Conservation (phyloP, 2,797 vertebrate species). For the Artibeus jamaicensis region DNA sequence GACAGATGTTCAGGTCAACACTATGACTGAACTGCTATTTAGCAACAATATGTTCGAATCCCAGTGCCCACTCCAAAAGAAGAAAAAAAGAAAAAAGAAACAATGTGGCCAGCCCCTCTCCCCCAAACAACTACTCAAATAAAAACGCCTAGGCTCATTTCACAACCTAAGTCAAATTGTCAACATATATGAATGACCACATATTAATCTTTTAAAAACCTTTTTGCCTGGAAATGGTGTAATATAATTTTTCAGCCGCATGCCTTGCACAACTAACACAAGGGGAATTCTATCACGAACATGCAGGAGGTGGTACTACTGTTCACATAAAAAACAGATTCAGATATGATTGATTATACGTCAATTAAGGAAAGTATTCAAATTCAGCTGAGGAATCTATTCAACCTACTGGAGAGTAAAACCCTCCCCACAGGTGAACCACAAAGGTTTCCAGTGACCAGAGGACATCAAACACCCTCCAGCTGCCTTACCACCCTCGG, state of each 20-base stretch:
- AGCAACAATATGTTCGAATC: background rate
- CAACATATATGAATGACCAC: background rate
- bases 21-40: background rate
- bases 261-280: background rate
- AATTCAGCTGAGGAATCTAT: background rate
- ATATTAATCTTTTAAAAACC: background rate
- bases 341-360: background rate
- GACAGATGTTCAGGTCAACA: background rate
- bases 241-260: background rate
- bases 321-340: slow-evolving; percentile 12
- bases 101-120: background rate
- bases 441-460: background rate
- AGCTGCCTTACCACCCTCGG: background rate
- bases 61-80: no score
- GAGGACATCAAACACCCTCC: background rate
- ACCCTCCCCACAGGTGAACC: background rate
- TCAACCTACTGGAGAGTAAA: background rate
- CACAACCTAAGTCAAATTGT: slow-evolving; percentile 42
- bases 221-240: slow-evolving; percentile 16
- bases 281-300: background rate
- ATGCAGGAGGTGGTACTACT: background rate
- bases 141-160: slow-evolving; percentile 35
- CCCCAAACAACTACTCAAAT: slow-evolving; percentile 19
- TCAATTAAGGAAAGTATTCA: slow-evolving; percentile 9
- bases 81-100: background rate